Evolutionary conservation across 2,888 invertebrate species (phyloP).

Genomic region (Anarsia innoxiella): DNA sequence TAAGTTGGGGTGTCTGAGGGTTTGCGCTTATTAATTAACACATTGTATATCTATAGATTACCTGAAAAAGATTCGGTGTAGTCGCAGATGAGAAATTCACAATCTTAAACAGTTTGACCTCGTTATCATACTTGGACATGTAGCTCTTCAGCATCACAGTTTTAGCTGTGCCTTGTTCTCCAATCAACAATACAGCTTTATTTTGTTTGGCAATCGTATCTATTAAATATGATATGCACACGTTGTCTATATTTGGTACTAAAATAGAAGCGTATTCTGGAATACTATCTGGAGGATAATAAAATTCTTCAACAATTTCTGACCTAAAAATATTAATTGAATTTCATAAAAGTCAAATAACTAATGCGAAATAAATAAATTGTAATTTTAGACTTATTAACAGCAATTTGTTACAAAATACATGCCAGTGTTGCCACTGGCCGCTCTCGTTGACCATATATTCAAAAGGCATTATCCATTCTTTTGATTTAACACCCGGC

Average conservation of each 20-base stretch:
- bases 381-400: too few species aligned
- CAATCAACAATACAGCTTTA: slow-evolving; percentile 88
- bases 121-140: slow-evolving; percentile 84
- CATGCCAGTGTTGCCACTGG: slow-evolving; percentile 87
- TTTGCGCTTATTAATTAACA: too few species aligned
- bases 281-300: slow-evolving; percentile 82
- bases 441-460: slow-evolving; percentile 84
- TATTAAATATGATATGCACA: slow-evolving; percentile 88
- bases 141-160: slow-evolving; percentile 93
- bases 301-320: slow-evolving; percentile 81
- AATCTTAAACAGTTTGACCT: slow-evolving; percentile 84
- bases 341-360: too few species aligned
- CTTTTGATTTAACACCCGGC: slow-evolving; percentile 75
- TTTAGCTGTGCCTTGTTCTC: slow-evolving; percentile 94
- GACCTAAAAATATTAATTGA: too few species aligned
- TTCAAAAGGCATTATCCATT: slow-evolving; percentile 87
- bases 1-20: too few species aligned
- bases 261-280: slow-evolving; percentile 88
- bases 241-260: slow-evolving; percentile 93
- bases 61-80: slow-evolving; percentile 93
- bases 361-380: too few species aligned
- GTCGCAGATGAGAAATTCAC: slow-evolving; percentile 94
- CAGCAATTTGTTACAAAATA: too few species aligned
- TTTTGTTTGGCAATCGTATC: slow-evolving; percentile 86
- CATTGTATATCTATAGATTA: too few species aligned